Base-by-base conservation (phyloP, 2,797 vertebrate species). In the Paratrypauchen microcephalus region DNA sequence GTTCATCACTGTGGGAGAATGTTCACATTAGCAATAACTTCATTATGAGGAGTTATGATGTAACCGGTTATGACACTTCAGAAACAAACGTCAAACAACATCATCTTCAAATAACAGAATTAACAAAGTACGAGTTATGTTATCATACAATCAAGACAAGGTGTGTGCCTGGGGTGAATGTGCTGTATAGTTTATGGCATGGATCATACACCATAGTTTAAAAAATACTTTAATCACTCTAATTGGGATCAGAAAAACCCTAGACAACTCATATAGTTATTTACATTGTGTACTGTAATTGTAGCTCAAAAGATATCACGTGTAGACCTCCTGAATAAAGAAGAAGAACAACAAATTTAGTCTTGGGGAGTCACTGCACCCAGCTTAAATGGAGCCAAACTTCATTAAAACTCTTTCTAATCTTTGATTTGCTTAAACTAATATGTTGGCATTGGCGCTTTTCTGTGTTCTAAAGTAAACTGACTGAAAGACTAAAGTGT, bases 21-120 rank as follows among this genome's bases (percentile, higher is more conserved):
- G 30, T 61, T 32, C 58, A 4, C 26, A 63, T 65, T 8, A 58
- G 45, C 66, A 66, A 74, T 36, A 67, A 48, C 65, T 67, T 78
- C 70, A 73, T 86, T 77, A 75, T 48, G 30, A 62, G 57, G 63
- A 61, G 68, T 63, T 56, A 72, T n/a, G 57, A 26, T 36, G 63
- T 30, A 61, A 67, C 13, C 55, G 64, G 48, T 72, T 45, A 36
- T 30, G 62, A 70, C 50, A 62, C 23, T 39, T 12, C 36, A 62
- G 36, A 26, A 48, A 64, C 19, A 16, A 64, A 67, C 36, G 65
- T 41, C 66, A 19, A 24, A 28, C 70, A 45, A 66, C 56, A 15
- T 48, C 16, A 65, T 57, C 57, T 28, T 69, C 66, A 55, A 28
- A 5, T 63, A 13, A 1, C 16, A 41, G 41, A 16, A 54, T 39